phyloP scores from a whole-genome alignment of 2,113 vertebrate genomes.

The Ageneiosus marmoratus region DNA sequence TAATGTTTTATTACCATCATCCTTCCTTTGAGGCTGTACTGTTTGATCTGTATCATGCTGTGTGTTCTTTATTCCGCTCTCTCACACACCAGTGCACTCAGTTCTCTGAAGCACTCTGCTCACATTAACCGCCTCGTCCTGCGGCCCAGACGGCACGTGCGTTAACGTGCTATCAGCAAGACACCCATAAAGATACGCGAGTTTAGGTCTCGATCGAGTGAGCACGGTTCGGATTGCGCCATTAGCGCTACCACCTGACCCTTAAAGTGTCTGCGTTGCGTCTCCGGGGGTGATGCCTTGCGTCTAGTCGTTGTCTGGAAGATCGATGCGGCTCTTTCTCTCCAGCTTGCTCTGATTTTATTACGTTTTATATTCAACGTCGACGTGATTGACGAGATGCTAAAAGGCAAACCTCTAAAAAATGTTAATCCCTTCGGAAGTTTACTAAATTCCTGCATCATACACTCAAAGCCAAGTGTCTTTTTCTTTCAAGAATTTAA shows the following conservation, averaged over 20 bases:
- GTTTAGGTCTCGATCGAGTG: background rate
- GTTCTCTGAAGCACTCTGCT: constrained; percentile 49
- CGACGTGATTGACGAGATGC: background rate
- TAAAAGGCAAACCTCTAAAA: background rate
- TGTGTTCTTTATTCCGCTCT: background rate
- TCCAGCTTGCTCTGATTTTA: background rate
- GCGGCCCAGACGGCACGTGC: no score
- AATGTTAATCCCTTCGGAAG: background rate
- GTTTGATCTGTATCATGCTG: background rate
- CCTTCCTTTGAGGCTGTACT: constrained; percentile 13
- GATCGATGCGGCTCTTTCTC: background rate
- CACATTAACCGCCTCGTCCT: constrained; percentile 51
- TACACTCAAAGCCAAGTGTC: no score
- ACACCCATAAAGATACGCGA: constrained; percentile 36
- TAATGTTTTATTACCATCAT: constrained; percentile 13
- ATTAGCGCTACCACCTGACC: background rate
- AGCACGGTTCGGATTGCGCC: background rate
- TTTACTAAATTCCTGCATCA: background rate
- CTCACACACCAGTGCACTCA: constrained; percentile 42
- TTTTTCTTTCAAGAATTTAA: background rate
- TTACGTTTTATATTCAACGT: background rate
- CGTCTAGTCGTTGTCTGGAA: background rate
- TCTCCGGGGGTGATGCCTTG: background rate
- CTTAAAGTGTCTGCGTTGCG: background rate
- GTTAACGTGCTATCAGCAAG: constrained; percentile 3